Percentiles rank a stretch among this genome's conserved stretches.
phyloP scores from a whole-genome alignment of 2,888 invertebrate species.

The Tholera decimalis region DNA sequence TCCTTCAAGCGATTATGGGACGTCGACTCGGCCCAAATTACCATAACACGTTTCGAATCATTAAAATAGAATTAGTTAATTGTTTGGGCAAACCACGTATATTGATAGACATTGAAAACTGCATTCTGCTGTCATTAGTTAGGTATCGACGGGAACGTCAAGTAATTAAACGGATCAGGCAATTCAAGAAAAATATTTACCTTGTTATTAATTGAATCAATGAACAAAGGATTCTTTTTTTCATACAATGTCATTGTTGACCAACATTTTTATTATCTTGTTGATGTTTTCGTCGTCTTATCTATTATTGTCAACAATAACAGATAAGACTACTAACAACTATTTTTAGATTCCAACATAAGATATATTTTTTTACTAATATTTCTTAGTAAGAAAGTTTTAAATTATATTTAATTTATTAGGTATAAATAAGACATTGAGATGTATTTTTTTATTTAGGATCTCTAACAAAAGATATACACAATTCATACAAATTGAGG shows the following conservation, averaged over 20 bases:
- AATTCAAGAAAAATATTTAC: constrained; percentile 15
- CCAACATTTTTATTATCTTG: constrained; percentile 38
- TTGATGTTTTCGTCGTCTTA: constrained; percentile 32
- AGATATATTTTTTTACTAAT: not conserved
- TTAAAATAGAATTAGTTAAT: constrained; percentile 85
- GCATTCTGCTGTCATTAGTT: constrained; percentile 56
- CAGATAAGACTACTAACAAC: too few species aligned
- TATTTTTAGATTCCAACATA: constrained; percentile 15
- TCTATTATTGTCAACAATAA: constrained; percentile 23
- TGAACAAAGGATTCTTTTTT: constrained; percentile 3
- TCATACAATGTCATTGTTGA: constrained; percentile 21
- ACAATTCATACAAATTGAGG: too few species aligned
- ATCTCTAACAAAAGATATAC: too few species aligned
- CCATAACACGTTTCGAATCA: constrained; percentile 74
- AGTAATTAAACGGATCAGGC: constrained; percentile 25
- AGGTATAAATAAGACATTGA: too few species aligned
- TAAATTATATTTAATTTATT: too few species aligned
- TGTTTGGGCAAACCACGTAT: constrained; percentile 62
- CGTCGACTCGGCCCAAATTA: constrained; percentile 84
- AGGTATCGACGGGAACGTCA: constrained; percentile 45
- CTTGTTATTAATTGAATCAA: constrained; percentile 21
- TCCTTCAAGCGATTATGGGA: constrained; percentile 87
- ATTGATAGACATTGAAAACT: constrained; percentile 49
- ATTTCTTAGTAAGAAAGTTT: not conserved
- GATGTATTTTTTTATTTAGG: too few species aligned